Base-by-base conservation (phyloP, 1,140 invertebrate species). In the Calliopsis andreniformis region DNA sequence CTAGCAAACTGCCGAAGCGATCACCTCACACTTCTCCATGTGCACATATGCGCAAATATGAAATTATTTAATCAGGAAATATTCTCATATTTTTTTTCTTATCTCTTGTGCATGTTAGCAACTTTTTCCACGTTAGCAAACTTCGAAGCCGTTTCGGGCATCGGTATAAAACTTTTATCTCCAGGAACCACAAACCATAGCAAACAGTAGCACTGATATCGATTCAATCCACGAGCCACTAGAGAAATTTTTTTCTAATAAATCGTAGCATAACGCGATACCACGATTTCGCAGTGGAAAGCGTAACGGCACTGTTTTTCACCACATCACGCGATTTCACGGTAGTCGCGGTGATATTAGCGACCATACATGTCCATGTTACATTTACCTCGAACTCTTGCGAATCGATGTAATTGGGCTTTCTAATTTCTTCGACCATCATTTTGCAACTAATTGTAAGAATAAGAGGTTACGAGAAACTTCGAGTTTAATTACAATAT, bases 291-390 rank as follows among this genome's bases (percentile, higher is more conserved):
- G 39, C 39, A 25, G 49, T 35, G 71, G 71, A 73, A 67, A 73
- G 71, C 71, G 71, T 73, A 67, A 73, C 71, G 62, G 56, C 39
- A 56, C 64, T 73, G 32, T 25, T 55, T 73, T 66, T 73, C 66
- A 73, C 49, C 56, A 20, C 30, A 56, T 73, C 71, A 35, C 62
- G 62, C 62, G 42, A 73, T 66, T 66, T 66, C 70, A 55, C 14
- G 61, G 28, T 64, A 35, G 35, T 42, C 8, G 12, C 47, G 10
- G 1, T 23, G 25, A 25, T 23, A n/a, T 14, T 18, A 1, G 14
- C 23, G 0, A 25, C 30, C n/a, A 18, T 3, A 16, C 14, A 5
- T 20, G 10, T 42, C 32, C 2, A 1, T 7, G 20, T 35, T 67
- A 32, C 12, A 10, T 0, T n/a, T n/a, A 16, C 61, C 23, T 61